A percentile compares a stretch with the other conserved stretches of the same genome.
Conservation (phyloP, 37 sponge, comb jelly and placozoan genomes). For the Diacarnus erythraeanus region DNA sequence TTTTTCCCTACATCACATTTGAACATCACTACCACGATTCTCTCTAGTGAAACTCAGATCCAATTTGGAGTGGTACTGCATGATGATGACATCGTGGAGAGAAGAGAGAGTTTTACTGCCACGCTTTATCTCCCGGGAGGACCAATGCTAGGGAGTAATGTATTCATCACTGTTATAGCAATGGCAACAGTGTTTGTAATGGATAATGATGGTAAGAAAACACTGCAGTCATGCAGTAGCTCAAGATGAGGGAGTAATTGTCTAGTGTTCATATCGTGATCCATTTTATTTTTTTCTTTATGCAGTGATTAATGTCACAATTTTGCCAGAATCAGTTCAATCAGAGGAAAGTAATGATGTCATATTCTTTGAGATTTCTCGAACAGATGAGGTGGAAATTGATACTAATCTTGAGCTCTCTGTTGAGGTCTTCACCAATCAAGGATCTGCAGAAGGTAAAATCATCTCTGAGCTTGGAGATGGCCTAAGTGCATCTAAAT, state of each 20-base stretch:
- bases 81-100: conserved; percentile 13
- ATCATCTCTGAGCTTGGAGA: no score
- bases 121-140: background rate
- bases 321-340: background rate
- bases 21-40: background rate
- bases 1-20: background rate
- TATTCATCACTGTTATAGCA: background rate
- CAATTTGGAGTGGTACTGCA: background rate
- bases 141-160: background rate
- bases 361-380: background rate
- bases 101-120: background rate
- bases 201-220: conserved; percentile 28
- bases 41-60: background rate
- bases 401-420: background rate
- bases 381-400: background rate
- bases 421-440: background rate
- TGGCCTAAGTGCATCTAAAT: no score
- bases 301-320: conserved; percentile 20
- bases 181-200: conserved; percentile 3
- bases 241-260: background rate
- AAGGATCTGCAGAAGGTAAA: background rate
- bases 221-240: no score
- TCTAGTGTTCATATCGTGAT: background rate
- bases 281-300: background rate
- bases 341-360: background rate